Percentiles rank a stretch among this genome's conserved stretches.
Conservation (phyloP, 2,797 vertebrate genomes). For the Streptopelia turtur region DNA sequence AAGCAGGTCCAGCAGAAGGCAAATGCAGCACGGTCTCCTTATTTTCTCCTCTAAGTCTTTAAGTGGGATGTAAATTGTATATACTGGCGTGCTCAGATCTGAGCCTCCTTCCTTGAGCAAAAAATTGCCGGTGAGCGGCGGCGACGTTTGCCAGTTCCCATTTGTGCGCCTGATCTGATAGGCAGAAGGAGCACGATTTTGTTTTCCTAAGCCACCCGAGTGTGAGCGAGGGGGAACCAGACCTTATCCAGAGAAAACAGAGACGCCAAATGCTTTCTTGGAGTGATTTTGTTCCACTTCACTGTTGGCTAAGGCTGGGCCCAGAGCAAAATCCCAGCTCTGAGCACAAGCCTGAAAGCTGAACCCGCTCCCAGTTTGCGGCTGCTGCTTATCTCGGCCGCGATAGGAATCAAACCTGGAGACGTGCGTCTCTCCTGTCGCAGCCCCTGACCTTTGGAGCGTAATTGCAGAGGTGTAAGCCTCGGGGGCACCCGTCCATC, state of each 20-base stretch:
- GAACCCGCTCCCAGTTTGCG: not conserved
- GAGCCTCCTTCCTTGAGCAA: not conserved
- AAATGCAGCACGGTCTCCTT: not conserved
- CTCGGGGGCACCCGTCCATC: rapidly evolving
- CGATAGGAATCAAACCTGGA: not conserved
- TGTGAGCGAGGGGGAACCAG: not conserved
- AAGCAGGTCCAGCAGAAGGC: not conserved
- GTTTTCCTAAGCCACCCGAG: not conserved
- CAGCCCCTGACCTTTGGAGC: not conserved
- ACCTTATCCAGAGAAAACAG: slow-evolving; percentile 8
- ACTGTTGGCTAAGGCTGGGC: slow-evolving; percentile 14
- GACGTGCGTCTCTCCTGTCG: not conserved
- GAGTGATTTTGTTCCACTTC: slow-evolving; percentile 36
- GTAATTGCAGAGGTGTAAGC: not conserved
- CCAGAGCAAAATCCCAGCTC: slow-evolving; percentile 30
- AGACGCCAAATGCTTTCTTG: slow-evolving; percentile 19
- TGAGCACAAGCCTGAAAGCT: not conserved
- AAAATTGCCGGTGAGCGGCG: not conserved
- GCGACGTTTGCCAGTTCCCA: not conserved
- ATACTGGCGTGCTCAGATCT: not conserved
- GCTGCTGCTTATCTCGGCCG: not conserved
- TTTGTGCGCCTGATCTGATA: not conserved
- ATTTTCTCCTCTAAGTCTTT: not conserved
- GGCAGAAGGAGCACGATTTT: not conserved
- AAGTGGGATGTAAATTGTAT: not conserved